Evolutionary conservation across 2,797 vertebrate species (phyloP).

Genomic region (Bradypodion ventrale): DNA sequence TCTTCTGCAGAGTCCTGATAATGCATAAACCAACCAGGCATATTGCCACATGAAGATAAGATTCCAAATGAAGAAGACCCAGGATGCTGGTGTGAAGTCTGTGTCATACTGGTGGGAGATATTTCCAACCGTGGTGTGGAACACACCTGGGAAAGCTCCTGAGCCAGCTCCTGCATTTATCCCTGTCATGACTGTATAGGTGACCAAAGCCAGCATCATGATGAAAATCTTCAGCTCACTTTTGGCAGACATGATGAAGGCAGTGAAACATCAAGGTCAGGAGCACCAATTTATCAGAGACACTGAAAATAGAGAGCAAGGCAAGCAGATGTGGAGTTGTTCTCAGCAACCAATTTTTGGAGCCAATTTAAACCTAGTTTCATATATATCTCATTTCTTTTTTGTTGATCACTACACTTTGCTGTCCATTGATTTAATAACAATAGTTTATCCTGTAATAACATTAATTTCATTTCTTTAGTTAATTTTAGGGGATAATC

Average conservation of each 20-base stretch:
- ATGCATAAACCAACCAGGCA: slow-evolving; percentile 57
- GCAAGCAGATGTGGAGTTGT: no score
- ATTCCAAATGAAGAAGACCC: slow-evolving; percentile 72
- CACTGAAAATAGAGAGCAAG: no score
- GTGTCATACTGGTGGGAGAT: slow-evolving; percentile 62
- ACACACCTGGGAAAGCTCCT: slow-evolving; percentile 61
- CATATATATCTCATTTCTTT: no score
- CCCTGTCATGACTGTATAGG: slow-evolving; percentile 46
- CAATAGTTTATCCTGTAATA: no score
- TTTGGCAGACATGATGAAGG: slow-evolving; percentile 37
- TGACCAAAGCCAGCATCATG: slow-evolving; percentile 49
- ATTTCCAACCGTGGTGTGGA: slow-evolving; percentile 68
- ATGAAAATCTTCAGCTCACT: slow-evolving; percentile 54
- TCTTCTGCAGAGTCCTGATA: slow-evolving; percentile 63
- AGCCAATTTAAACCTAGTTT: no score
- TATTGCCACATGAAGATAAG: slow-evolving; percentile 67
- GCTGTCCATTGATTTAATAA: no score
- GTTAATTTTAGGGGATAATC: no score
- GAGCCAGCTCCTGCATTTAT: slow-evolving; percentile 60
- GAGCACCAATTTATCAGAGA: no score
- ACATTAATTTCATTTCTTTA: no score
- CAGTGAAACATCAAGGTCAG: no score
- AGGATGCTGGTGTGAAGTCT: slow-evolving; percentile 61
- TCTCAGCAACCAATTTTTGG: no score
- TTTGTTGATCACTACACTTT: no score